Evolutionary conservation across 2,797 vertebrate species (phyloP).

Genomic region (Melanotaenia maccullochi): DNA sequence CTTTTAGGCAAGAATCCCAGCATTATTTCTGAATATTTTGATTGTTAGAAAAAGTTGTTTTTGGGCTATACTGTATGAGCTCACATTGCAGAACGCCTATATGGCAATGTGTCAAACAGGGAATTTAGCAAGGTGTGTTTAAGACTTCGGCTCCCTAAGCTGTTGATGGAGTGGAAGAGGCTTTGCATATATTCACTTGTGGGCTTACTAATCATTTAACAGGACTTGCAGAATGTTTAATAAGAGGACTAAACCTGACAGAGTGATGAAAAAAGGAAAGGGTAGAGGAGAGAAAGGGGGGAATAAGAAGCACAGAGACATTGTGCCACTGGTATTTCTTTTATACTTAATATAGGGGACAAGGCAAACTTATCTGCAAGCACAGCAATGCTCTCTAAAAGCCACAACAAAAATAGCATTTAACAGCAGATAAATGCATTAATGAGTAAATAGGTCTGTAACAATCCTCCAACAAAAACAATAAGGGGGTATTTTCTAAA

Average conservation of each 20-base stretch:
- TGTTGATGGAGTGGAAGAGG: conserved; percentile 71
- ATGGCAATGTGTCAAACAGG: conserved; percentile 33
- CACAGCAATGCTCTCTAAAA: background rate
- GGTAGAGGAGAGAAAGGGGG: conserved; percentile 1
- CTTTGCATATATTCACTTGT: conserved; percentile 78
- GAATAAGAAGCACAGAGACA: conserved; percentile 20
- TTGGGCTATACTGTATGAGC: conserved; percentile 31
- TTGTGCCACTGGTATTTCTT: conserved; percentile 1
- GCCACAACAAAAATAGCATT: background rate
- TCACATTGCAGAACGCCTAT: conserved; percentile 42
- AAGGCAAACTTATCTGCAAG: conserved; percentile 1
- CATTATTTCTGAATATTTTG: conserved; percentile 16
- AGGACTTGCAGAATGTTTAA: conserved; percentile 56
- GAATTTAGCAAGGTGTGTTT: conserved; percentile 67
- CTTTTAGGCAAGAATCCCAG: conserved; percentile 10
- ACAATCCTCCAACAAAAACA: background rate
- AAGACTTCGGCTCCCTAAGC: conserved; percentile 72
- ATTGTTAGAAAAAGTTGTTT: conserved; percentile 43
- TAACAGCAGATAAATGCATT: background rate
- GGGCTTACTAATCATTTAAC: conserved; percentile 77
- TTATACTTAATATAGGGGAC: conserved; percentile 9
- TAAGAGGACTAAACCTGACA: conserved; percentile 41
- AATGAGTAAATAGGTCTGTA: background rate
- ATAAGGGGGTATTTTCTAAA: background rate
- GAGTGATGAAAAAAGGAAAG: conserved; percentile 21